Evolutionary conservation across 2,113 vertebrate genomes (phyloP).

Genomic region (Tragelaphus imberbis): DNA sequence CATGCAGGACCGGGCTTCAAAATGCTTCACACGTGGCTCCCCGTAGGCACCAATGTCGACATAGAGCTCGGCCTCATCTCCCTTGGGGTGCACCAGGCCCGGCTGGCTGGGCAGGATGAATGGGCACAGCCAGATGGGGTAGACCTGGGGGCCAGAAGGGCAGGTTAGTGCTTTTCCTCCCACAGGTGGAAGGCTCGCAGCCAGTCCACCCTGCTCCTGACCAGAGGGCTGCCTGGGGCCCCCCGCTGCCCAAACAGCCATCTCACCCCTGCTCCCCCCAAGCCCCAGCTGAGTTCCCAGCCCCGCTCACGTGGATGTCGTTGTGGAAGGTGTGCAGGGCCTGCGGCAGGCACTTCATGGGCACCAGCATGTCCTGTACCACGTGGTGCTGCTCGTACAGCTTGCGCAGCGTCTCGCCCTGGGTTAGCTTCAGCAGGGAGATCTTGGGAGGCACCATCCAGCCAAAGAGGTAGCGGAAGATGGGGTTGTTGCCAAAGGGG

Average conservation of each 20-base stretch:
- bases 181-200: neutral
- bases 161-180: neutral
- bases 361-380: slow-evolving; percentile 97
- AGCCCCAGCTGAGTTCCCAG: neutral
- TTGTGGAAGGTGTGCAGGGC: slow-evolving; percentile 90
- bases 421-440: slow-evolving; percentile 95
- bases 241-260: neutral
- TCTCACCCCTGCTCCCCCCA: too few species aligned
- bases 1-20: slow-evolving; percentile 91
- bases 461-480: slow-evolving; percentile 94
- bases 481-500: slow-evolving; percentile 94
- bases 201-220: too few species aligned
- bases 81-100: slow-evolving; percentile 96
- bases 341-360: slow-evolving; percentile 88
- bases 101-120: slow-evolving; percentile 91
- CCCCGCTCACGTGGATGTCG: slow-evolving; percentile 86
- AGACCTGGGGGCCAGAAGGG: slow-evolving; percentile 84
- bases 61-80: slow-evolving; percentile 90
- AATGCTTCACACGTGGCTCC: slow-evolving; percentile 92
- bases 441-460: slow-evolving; percentile 99
- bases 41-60: slow-evolving; percentile 97
- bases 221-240: neutral
- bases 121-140: slow-evolving; percentile 97
- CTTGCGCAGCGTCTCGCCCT: slow-evolving; percentile 93
- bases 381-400: slow-evolving; percentile 98